Evolutionary conservation across 2,888 invertebrate genomes (phyloP).

Genomic region (Andrena bicolor): DNA sequence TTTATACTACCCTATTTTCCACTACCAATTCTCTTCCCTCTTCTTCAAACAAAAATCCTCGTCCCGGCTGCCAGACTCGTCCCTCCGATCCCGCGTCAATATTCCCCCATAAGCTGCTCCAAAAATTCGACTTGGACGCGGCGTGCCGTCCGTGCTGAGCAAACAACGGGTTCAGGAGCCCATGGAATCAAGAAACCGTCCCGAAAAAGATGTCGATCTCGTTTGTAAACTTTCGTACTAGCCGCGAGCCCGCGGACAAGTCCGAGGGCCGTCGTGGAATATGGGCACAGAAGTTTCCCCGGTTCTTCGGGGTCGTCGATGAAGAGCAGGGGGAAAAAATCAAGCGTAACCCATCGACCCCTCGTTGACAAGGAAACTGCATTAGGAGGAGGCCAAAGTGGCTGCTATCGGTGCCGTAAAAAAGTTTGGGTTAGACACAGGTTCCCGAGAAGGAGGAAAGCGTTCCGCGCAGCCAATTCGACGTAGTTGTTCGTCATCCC

Average conservation of each 20-base stretch:
- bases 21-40: no score
- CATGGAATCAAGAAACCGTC: constrained; percentile 36
- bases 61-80: no score
- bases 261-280: constrained; percentile 19
- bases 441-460: constrained; percentile 25
- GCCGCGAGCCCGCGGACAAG: constrained; percentile 40
- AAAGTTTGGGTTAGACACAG: constrained; percentile 69
- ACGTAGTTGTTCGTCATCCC: constrained; percentile 39
- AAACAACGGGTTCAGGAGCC: constrained; percentile 33
- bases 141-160: not conserved
- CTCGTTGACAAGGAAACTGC: constrained; percentile 78
- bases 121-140: not conserved
- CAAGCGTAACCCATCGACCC: constrained; percentile 50
- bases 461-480: constrained; percentile 38
- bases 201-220: constrained; percentile 27
- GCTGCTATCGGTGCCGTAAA: constrained; percentile 63
- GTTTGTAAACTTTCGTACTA: constrained; percentile 39
- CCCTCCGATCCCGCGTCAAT: no score
- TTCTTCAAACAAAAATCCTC: no score
- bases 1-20: no score
- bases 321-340: constrained; percentile 35
- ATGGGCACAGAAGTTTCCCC: constrained; percentile 42
- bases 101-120: no score
- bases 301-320: constrained; percentile 14
- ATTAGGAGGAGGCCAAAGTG: constrained; percentile 73